Percentiles rank a stretch among this genome's conserved stretches.
phyloP scores from a whole-genome alignment of 2,888 invertebrate species.

The Holacanthella duospinosa region DNA sequence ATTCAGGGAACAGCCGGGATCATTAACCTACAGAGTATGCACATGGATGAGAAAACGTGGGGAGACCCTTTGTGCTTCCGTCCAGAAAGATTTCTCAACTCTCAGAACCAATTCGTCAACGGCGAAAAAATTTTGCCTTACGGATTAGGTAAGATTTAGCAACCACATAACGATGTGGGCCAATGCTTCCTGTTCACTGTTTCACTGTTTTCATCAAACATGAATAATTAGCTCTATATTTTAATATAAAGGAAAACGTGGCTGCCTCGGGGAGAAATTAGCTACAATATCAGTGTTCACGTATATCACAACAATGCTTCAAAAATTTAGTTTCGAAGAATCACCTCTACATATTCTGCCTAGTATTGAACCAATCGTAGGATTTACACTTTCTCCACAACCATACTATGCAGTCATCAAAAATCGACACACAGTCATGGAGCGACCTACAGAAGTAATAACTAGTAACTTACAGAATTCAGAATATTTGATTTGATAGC shows the following conservation, averaged over 20 bases:
- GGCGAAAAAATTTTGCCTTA: conserved; percentile 26
- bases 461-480: too few species aligned
- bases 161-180: too few species aligned
- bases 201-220: not conserved
- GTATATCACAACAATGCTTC: conserved; percentile 22
- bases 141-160: conserved; percentile 22
- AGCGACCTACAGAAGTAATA: too few species aligned
- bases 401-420: conserved; percentile 10
- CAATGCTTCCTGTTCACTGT: too few species aligned
- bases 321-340: conserved; percentile 14
- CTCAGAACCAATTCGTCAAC: conserved; percentile 15
- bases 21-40: conserved; percentile 18
- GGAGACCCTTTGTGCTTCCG: conserved; percentile 18
- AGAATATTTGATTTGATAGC: too few species aligned
- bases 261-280: conserved; percentile 25
- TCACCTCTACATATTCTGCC: not conserved
- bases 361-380: not conserved
- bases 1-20: conserved; percentile 22
- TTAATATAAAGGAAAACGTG: conserved; percentile 23
- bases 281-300: conserved; percentile 26
- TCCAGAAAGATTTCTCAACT: conserved; percentile 25
- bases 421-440: too few species aligned
- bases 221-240: not conserved
- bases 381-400: conserved; percentile 4
- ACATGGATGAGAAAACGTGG: conserved; percentile 19